These are phyloP conservation scores for Drosophila mimetica DNA, from an alignment of 2,888 invertebrate genomes.

Conservation along the genomic window DNA sequence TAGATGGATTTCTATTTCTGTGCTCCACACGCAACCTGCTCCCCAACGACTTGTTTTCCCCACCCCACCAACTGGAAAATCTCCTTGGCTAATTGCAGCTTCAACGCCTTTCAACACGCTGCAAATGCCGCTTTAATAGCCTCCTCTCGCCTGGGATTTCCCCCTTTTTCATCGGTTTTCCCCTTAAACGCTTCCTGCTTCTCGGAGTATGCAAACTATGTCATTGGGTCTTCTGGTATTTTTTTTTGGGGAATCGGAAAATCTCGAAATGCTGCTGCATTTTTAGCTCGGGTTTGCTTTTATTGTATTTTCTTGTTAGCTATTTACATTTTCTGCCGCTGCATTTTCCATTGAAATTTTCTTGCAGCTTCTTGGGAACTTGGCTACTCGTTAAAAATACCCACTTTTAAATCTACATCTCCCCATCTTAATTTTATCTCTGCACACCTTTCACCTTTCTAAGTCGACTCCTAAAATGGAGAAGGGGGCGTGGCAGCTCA, in stretches of 20 bases:
- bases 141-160: constrained; percentile 13
- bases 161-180: constrained; percentile 7
- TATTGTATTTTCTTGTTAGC: constrained; percentile 52
- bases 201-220: constrained; percentile 66
- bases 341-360: constrained; percentile 41
- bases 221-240: constrained; percentile 59
- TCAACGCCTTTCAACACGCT: constrained; percentile 67
- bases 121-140: constrained; percentile 69
- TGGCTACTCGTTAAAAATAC: constrained; percentile 43
- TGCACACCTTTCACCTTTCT: constrained; percentile 40
- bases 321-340: constrained; percentile 49
- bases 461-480: neutral
- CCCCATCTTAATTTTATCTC: constrained; percentile 19
- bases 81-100: constrained; percentile 58
- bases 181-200: constrained; percentile 22
- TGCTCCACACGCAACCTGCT: constrained; percentile 29
- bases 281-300: constrained; percentile 29
- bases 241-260: constrained; percentile 19
- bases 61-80: constrained; percentile 2
- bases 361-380: constrained; percentile 42
- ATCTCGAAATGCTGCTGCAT: constrained; percentile 22
- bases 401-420: constrained; percentile 12
- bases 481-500: constrained; percentile 20
- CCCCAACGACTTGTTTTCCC: constrained; percentile 4
- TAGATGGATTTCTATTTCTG: constrained; percentile 59